Conservation (phyloP, 2,797 vertebrate species). For the Orientallactaga sibirica region DNA sequence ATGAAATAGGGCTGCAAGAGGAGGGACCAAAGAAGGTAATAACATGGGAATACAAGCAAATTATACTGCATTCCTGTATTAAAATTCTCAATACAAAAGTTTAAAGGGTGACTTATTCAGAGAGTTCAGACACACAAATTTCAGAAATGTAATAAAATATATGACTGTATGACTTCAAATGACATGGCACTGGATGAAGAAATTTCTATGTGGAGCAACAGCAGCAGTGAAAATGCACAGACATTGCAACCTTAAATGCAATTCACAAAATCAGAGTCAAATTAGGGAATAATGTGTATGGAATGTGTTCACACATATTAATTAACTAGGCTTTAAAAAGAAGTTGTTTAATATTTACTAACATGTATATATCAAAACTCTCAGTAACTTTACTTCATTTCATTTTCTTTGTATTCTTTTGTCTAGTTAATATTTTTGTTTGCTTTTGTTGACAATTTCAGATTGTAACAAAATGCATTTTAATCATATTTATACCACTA, state of each 20-base stretch:
- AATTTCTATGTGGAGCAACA: background rate
- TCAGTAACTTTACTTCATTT: background rate
- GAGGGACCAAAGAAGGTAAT: too few relatives aligned
- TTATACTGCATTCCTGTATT: too few relatives aligned
- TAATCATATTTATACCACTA: too few relatives aligned
- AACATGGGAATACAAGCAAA: too few relatives aligned
- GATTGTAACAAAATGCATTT: too few relatives aligned
- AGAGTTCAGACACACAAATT: background rate
- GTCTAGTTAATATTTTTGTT: too few relatives aligned
- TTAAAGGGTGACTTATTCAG: background rate
- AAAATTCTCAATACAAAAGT: too few relatives aligned
- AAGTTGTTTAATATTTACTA: background rate
- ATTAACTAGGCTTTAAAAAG: background rate
- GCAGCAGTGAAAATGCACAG: background rate
- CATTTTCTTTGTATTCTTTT: too few relatives aligned
- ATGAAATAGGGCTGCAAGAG: too few relatives aligned
- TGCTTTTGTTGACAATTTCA: too few relatives aligned
- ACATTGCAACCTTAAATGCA: background rate
- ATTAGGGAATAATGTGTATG: background rate
- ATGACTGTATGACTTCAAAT: background rate
- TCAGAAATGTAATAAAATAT: background rate
- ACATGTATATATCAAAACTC: background rate
- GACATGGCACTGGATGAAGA: background rate
- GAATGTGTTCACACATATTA: background rate
- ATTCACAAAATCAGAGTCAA: background rate